Conservation (phyloP, 2,797 vertebrate genomes). For the Chaetophractus vellerosus region DNA sequence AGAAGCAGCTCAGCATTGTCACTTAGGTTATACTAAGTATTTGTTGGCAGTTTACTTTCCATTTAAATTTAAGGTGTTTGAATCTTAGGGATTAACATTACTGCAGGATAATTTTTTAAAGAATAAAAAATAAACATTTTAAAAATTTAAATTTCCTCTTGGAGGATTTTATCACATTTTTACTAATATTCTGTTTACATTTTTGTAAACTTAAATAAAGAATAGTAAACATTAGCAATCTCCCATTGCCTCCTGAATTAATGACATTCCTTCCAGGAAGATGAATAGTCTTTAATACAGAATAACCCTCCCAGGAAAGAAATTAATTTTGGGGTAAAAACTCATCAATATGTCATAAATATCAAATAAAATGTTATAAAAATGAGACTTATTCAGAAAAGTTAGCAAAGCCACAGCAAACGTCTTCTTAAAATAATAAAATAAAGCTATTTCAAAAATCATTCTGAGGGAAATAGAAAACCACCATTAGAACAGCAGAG, state of each 20-base stretch:
- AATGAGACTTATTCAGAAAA: not conserved
- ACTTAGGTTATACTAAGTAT: not conserved
- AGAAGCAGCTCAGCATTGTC: not conserved
- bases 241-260: conserved; percentile 13
- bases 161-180: conserved; percentile 10
- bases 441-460: not conserved
- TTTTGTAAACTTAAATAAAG: conserved; percentile 21
- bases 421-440: not conserved
- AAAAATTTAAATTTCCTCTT: conserved; percentile 10
- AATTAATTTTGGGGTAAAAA: not conserved
- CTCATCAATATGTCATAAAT: not conserved
- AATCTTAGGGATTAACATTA: not conserved
- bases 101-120: not conserved
- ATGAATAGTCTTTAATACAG: conserved; percentile 5
- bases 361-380: not conserved
- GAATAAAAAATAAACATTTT: not conserved
- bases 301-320: not conserved
- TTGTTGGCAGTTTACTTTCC: not conserved
- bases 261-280: not conserved
- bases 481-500: not conserved
- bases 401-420: not conserved
- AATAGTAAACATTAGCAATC: conserved; percentile 44
- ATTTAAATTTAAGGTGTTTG: not conserved
- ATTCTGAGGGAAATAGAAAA: not conserved
- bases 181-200: not conserved